Conservation (phyloP, 2,797 vertebrate genomes). For the Odontamblyopus rebecca region DNA sequence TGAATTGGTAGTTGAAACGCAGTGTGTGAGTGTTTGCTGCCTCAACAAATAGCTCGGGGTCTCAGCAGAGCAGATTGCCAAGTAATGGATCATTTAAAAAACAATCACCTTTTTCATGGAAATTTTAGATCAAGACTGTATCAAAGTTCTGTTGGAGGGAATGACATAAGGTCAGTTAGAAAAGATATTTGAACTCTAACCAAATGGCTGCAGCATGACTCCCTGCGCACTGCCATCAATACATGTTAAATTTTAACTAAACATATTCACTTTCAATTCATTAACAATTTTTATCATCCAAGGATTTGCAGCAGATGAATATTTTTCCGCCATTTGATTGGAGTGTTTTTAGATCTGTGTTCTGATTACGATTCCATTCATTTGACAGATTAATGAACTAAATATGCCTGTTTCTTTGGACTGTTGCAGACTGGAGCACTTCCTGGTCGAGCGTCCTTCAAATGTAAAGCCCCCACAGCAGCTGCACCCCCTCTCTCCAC, state of each 20-base stretch:
- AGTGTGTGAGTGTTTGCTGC: no score
- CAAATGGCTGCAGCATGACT: not conserved
- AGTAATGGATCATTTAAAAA: no score
- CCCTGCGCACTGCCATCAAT: not conserved
- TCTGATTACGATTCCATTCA: not conserved
- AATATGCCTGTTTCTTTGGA: not conserved
- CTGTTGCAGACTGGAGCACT: not conserved
- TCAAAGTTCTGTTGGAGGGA: no score
- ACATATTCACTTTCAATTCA: not conserved
- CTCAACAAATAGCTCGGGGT: no score
- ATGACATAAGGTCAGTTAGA: not conserved
- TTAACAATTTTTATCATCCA: not conserved
- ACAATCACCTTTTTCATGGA: no score
- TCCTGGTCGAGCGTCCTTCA: not conserved
- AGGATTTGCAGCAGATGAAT: not conserved
- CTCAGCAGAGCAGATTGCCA: no score
- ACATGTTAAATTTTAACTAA: not conserved
- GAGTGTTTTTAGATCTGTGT: not conserved
- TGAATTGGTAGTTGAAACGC: no score
- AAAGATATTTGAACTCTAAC: not conserved
- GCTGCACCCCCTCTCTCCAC: not conserved
- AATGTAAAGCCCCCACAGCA: not conserved
- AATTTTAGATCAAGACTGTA: no score
- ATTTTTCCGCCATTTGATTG: not conserved
- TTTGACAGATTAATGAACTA: conserved; percentile 3